Base-by-base conservation (phyloP, 1,140 invertebrate species). In the Tetragonula clypearis region DNA sequence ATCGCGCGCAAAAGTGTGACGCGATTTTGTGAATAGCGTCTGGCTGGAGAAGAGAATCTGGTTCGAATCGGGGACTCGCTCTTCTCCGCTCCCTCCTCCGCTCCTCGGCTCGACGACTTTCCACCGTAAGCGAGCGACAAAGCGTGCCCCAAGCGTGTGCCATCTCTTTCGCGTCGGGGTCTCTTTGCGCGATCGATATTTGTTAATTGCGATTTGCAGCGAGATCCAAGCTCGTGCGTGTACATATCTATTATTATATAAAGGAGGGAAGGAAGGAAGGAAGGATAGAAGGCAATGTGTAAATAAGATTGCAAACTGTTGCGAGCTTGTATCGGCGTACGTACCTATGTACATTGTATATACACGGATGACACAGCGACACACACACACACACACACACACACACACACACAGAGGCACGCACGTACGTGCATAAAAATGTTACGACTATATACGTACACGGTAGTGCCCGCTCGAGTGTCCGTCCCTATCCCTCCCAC, bases 1-100 rank as follows among this genome's bases (percentile, higher is more conserved):
- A 81, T 66, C 69, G 86, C 74, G 82, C 82, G 66, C 75, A 9
- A 35, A 76, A 62, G 69, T 69, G 68, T 71, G 68, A 74, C 74
- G 73, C 60, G 49, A 88, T 77, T 66, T 88, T 85, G 62, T 81
- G 73, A 89, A 86, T 88, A 79, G 72, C 76, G 72, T 86, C 76
- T 88, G 76, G 49, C 76, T 35, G 2, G 35, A 35, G 35, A 35
- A 35, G 73, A 86, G 62, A 81, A 86, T 53, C 72, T 66, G 35
- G 41, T 77, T 87, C 71, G 74, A 35, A 35, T 77, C 81, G 55
- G 49, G 76, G 84, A 75, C 75, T 74, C 65, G 14, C 15, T 66
- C 65, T 66, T 66, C 53, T 62, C 66, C n/a, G 35, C 68, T 79
- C 56, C 66, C 56, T 79, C 58, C 26, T 15, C 78, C 76, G 84